Percentiles rank a stretch among this genome's conserved stretches.
Conservation (phyloP, 1,140 invertebrate genomes). For the Ooceraea biroi region DNA sequence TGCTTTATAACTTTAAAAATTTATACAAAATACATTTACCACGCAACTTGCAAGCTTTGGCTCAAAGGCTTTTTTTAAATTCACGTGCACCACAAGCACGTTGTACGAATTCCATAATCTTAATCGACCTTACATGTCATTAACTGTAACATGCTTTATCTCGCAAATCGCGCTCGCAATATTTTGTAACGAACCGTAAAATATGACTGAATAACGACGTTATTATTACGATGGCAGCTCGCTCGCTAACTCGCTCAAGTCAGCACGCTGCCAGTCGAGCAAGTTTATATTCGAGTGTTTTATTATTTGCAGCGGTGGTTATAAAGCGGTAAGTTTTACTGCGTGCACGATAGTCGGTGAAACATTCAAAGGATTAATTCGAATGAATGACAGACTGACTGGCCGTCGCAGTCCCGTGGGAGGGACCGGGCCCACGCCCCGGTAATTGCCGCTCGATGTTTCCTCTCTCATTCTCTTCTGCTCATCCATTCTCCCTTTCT, state of each 20-base stretch:
- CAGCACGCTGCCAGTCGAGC: conserved; percentile 27
- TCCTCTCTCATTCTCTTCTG: conserved; percentile 42
- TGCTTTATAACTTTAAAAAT: background rate
- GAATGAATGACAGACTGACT: conserved; percentile 72
- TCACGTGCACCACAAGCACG: background rate
- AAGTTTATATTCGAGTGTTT: conserved; percentile 57
- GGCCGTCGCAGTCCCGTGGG: conserved; percentile 64
- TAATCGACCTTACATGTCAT: background rate
- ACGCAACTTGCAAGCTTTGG: background rate
- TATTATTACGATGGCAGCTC: conserved; percentile 10
- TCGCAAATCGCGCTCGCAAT: conserved; percentile 20
- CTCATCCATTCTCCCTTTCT: conserved; percentile 1
- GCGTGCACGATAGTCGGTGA: conserved; percentile 59
- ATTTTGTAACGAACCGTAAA: conserved; percentile 54
- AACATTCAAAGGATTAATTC: conserved; percentile 74
- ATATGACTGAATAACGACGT: conserved; percentile 35
- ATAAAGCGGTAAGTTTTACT: conserved; percentile 68
- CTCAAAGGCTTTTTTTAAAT: conserved; percentile 18
- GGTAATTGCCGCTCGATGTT: conserved; percentile 67
- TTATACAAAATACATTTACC: background rate
- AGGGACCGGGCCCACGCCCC: conserved; percentile 66
- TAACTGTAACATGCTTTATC: conserved; percentile 26
- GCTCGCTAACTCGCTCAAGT: conserved; percentile 37
- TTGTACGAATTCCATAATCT: conserved; percentile 11
- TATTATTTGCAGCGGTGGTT: conserved; percentile 52